Evolutionary conservation across 2,888 invertebrate genomes (phyloP).

Genomic region (Steinernema hermaphroditum): DNA sequence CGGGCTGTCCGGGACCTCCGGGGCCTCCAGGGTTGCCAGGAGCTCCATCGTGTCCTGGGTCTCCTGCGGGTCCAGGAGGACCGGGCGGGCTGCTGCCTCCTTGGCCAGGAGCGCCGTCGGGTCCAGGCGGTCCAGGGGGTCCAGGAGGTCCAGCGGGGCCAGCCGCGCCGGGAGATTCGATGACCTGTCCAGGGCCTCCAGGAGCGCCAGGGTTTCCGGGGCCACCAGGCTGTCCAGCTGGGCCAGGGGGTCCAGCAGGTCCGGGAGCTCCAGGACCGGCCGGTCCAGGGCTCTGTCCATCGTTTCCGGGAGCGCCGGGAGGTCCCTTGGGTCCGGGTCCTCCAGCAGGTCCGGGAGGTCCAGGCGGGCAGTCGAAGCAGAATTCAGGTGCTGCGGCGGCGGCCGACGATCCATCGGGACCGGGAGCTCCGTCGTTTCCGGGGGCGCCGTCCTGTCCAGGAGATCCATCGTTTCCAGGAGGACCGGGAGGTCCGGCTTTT

Average conservation of each 20-base stretch:
- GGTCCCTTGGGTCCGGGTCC: no score
- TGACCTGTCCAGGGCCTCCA: neutral
- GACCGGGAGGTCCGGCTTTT: no score
- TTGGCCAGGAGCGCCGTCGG: neutral
- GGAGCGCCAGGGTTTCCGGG: neutral
- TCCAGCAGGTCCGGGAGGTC: no score
- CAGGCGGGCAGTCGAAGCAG: no score
- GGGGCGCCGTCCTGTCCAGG: no score
- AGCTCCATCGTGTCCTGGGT: neutral
- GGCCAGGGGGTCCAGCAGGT: constrained; percentile 8
- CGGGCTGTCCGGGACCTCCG: no score
- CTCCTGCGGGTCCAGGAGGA: neutral
- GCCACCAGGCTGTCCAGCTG: neutral
- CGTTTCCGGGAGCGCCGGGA: neutral
- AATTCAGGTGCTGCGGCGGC: neutral
- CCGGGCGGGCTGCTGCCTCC: constrained; percentile 1
- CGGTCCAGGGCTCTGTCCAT: neutral
- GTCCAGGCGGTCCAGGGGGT: neutral
- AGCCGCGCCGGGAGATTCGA: neutral
- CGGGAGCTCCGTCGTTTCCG: neutral
- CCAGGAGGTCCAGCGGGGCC: neutral
- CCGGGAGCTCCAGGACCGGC: neutral
- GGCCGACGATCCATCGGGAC: neutral
- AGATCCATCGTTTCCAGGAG: no score
- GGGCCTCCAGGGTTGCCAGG: no score